phyloP scores from a whole-genome alignment of 92 coral and sea anemone genomes.

The Ricordea florida region DNA sequence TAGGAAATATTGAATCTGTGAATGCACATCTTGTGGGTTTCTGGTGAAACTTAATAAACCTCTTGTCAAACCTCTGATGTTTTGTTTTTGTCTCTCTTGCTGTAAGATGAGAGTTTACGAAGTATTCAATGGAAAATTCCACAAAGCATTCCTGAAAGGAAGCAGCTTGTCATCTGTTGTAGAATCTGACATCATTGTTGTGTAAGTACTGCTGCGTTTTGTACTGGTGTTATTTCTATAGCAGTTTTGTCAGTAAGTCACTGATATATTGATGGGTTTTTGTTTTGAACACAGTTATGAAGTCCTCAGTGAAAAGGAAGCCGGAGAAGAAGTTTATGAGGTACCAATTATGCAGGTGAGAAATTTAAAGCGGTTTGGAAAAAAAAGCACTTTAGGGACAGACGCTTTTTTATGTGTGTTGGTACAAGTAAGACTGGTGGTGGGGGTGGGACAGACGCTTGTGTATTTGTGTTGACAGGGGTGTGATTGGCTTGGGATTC shows the following conservation, averaged over 20 bases:
- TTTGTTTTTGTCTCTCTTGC: not conserved
- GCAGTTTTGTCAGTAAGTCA: too few relatives aligned
- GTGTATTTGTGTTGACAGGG: too few relatives aligned
- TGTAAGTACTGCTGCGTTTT: conserved; percentile 72
- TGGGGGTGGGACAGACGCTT: too few relatives aligned
- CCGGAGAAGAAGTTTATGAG: conserved; percentile 80
- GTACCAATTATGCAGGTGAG: conserved; percentile 77
- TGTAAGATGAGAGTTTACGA: conserved; percentile 79
- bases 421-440: too few relatives aligned
- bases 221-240: too few relatives aligned
- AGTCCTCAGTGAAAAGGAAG: conserved; percentile 77
- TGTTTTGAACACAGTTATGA: conserved; percentile 53
- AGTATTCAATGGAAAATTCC: conserved; percentile 78
- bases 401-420: too few relatives aligned
- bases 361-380: not conserved
- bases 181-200: conserved; percentile 65
- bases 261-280: too few relatives aligned
- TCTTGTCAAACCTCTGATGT: not conserved
- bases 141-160: conserved; percentile 66
- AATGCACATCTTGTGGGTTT: too few relatives aligned
- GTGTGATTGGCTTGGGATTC: too few relatives aligned
- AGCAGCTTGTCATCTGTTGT: conserved; percentile 60
- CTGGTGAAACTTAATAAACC: not conserved
- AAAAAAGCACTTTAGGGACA: too few relatives aligned
- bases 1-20: too few relatives aligned